Conservation (phyloP, 1,140 invertebrate genomes). For the Saccostrea echinata region DNA sequence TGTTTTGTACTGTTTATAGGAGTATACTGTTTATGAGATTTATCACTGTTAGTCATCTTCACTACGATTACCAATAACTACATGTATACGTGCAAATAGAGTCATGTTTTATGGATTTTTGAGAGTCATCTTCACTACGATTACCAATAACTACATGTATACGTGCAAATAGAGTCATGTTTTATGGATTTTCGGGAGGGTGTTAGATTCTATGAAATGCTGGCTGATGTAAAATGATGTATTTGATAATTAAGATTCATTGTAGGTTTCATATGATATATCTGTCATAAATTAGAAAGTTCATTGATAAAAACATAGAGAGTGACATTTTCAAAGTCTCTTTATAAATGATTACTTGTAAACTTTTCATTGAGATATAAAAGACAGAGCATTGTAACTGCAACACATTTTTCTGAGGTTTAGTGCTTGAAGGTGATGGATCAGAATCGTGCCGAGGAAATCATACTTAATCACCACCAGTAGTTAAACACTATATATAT, state of each 20-base stretch:
- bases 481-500: too few relatives aligned
- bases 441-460: neutral
- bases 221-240: neutral
- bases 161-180: too few relatives aligned
- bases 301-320: neutral
- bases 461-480: neutral
- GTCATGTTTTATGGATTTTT: too few relatives aligned
- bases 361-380: neutral
- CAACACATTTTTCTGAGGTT: neutral
- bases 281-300: neutral
- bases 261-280: neutral
- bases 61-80: too few relatives aligned
- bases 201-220: neutral
- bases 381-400: neutral
- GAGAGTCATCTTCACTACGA: too few relatives aligned
- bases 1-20: too few relatives aligned
- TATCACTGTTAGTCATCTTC: too few relatives aligned
- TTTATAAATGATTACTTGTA: neutral
- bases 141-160: too few relatives aligned
- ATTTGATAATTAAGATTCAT: neutral
- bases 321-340: neutral
- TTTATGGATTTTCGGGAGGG: too few relatives aligned
- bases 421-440: neutral
- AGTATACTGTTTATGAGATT: too few relatives aligned
- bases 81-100: too few relatives aligned